Base-by-base conservation (phyloP, 1,140 invertebrate species). In the Eriosoma lanigerum region DNA sequence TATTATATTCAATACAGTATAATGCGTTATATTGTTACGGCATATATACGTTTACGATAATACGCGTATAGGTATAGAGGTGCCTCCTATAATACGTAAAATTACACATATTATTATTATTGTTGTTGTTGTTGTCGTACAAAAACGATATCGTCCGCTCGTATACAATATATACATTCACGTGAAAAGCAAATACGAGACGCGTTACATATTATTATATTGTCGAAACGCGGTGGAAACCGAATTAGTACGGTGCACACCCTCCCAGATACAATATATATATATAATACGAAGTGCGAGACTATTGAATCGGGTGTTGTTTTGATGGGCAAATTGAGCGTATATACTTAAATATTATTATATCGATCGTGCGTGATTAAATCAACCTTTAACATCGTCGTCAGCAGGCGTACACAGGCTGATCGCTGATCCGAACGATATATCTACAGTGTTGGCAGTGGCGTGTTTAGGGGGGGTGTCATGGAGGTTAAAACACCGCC, bases 321-420 rank as follows among this genome's bases (percentile, higher is more conserved):
- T 75, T 75, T 58, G 72, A 58, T 75, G 72, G 26, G 72, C 72
- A 75, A 75, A 75, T 75, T 75, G 72, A 75, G 52, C 72, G 46
- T 72, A 52, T n/a, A 38, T 38, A 38, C 8, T 38, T 38, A 38
- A 38, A 38, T 38, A 4, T 38, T 38, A 38, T 38, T 4, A 8
- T 54, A 32, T 58, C 52, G 52, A 1, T 1, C 3, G 72, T 12
- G 64, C n/a, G 38, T n/a, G n/a, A n/a, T n/a, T n/a, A n/a, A n/a
- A n/a, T n/a, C n/a, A n/a, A n/a, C n/a, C n/a, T n/a, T n/a, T n/a
- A n/a, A n/a, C n/a, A n/a, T n/a, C n/a, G n/a, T n/a, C n/a, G n/a
- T n/a, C n/a, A n/a, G n/a, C n/a, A n/a, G n/a, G n/a, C n/a, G n/a
- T n/a, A n/a, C n/a, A n/a, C n/a, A n/a, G n/a, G n/a, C n/a, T n/a